Conservation (phyloP, 2,888 invertebrate species). For the Nudaria mundana region DNA sequence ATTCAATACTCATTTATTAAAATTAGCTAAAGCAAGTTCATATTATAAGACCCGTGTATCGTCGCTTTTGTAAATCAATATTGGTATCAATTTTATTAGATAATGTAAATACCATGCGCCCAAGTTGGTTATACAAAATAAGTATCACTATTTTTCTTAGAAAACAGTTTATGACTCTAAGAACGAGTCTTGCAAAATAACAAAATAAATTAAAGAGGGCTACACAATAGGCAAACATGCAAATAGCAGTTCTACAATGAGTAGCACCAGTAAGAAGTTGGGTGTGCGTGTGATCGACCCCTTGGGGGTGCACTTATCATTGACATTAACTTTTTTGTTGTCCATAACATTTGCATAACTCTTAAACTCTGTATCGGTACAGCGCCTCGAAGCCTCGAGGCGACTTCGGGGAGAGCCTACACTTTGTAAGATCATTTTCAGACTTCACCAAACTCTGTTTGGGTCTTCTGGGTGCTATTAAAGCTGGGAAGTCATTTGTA, state of each 20-base stretch:
- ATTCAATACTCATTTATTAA: too few relatives aligned
- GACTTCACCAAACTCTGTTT: conserved; percentile 57
- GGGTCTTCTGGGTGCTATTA: conserved; percentile 61
- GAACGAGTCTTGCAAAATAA: conserved; percentile 42
- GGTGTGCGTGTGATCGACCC: conserved; percentile 59
- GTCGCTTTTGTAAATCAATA: too few relatives aligned
- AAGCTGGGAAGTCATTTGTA: conserved; percentile 54
- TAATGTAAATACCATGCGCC: too few relatives aligned
- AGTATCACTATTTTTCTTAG: conserved; percentile 26
- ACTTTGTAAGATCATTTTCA: conserved; percentile 80
- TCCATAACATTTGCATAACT: conserved; percentile 82
- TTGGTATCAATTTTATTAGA: too few relatives aligned
- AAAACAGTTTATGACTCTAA: conserved; percentile 43
- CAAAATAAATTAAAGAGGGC: conserved; percentile 61
- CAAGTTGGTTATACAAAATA: conserved; percentile 14
- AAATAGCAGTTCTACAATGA: conserved; percentile 46
- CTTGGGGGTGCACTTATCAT: conserved; percentile 74
- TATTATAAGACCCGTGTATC: too few relatives aligned
- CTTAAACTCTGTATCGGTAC: conserved; percentile 65
- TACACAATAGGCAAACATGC: conserved; percentile 46
- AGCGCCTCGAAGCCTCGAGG: conserved; percentile 60
- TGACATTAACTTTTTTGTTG: conserved; percentile 80
- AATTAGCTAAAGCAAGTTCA: too few relatives aligned
- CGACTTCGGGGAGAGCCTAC: conserved; percentile 64
- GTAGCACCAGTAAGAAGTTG: conserved; percentile 45